These are phyloP conservation scores for Apeltes quadracus DNA, from an alignment of 2,113 vertebrate genomes.

Conservation along the genomic window DNA sequence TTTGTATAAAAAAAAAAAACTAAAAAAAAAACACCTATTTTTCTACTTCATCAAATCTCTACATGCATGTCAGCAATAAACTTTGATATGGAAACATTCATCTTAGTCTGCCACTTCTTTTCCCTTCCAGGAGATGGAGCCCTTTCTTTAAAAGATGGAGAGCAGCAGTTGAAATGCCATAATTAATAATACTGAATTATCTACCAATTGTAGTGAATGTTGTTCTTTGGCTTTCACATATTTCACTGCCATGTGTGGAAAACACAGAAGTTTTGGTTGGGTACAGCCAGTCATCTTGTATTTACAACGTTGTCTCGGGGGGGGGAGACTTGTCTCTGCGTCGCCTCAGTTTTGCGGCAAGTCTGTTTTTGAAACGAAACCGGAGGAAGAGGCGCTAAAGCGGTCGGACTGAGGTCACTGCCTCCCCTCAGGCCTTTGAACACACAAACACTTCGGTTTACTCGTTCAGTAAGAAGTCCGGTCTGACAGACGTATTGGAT, in stretches of 20 bases:
- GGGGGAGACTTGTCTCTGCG: slow-evolving; percentile 23
- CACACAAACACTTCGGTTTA: background rate
- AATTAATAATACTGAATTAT: background rate
- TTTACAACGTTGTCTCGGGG: background rate
- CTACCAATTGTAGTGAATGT: background rate
- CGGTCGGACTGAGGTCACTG: slow-evolving; percentile 45
- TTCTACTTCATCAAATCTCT: slow-evolving; percentile 95
- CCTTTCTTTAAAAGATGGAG: slow-evolving; percentile 31
- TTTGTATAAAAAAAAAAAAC: slow-evolving; percentile 97
- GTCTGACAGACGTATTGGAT: background rate
- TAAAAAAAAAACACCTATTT: slow-evolving; percentile 98
- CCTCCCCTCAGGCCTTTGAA: slow-evolving; percentile 23
- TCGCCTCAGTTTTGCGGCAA: background rate
- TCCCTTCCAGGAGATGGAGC: slow-evolving; percentile 64
- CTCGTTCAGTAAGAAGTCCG: slow-evolving; percentile 21
- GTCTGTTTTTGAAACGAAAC: slow-evolving; percentile 28
- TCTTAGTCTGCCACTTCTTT: slow-evolving; percentile 1
- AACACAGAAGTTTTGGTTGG: background rate
- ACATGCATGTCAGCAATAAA: slow-evolving; percentile 99
- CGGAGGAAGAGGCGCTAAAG: slow-evolving; percentile 21
- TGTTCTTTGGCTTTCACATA: background rate
- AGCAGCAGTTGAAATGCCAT: background rate
- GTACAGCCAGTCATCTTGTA: background rate
- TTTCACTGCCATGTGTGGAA: slow-evolving; percentile 14
- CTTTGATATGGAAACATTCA: slow-evolving; percentile 83